A percentile compares a stretch with the other conserved stretches of the same genome.
phyloP scores from a whole-genome alignment of 1,140 invertebrate species.

The Probaryconus sp. region DNA sequence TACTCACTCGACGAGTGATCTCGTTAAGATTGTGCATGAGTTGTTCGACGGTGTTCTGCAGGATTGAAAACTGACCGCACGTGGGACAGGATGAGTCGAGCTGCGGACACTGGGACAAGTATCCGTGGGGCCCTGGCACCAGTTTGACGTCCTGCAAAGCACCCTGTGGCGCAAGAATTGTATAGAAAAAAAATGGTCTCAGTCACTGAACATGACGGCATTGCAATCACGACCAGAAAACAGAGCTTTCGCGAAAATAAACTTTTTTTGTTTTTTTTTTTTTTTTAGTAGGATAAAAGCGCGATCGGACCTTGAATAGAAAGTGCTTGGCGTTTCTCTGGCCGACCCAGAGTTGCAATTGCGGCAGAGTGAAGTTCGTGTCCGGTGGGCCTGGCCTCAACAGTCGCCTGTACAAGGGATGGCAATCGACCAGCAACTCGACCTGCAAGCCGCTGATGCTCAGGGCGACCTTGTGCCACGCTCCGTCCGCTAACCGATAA shows the following conservation, averaged over 20 bases:
- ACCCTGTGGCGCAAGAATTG: conserved; percentile 81
- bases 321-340: conserved; percentile 91
- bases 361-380: conserved; percentile 84
- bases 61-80: conserved; percentile 90
- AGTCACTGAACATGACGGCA: conserved; percentile 41
- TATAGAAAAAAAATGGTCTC: conserved; percentile 54
- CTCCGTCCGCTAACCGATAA: conserved; percentile 89
- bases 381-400: conserved; percentile 82
- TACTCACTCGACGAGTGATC: conserved; percentile 82
- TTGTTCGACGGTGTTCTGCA: conserved; percentile 85
- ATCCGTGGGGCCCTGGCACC: conserved; percentile 89
- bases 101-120: conserved; percentile 90
- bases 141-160: conserved; percentile 91
- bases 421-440: conserved; percentile 91
- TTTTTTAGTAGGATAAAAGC: conserved; percentile 51
- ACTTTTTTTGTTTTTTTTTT: too few relatives aligned
- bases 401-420: conserved; percentile 87
- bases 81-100: conserved; percentile 92
- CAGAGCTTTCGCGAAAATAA: conserved; percentile 47
- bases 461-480: conserved; percentile 91
- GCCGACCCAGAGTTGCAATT: conserved; percentile 89
- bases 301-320: conserved; percentile 87
- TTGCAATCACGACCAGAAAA: conserved; percentile 41
- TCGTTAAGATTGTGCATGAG: conserved; percentile 81
- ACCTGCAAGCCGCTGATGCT: conserved; percentile 89